Base-by-base conservation (phyloP, 2,113 vertebrate genomes). In the Apaloderma vittatum region DNA sequence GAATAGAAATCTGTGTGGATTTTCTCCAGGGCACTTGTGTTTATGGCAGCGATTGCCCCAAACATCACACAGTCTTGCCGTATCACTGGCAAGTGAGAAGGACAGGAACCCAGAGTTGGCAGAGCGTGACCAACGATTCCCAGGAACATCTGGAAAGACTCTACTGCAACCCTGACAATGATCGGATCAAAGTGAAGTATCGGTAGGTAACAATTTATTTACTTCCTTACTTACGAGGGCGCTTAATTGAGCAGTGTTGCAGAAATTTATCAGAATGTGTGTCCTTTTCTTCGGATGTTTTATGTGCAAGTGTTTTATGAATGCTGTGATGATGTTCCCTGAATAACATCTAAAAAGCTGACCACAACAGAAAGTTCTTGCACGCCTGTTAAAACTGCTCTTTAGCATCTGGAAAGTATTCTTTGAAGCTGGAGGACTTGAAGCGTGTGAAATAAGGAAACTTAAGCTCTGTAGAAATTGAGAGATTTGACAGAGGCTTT, bases 71-170 rank as follows among this genome's bases (percentile, higher is more conserved):
- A 0, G 98, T 99, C 57, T 96, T 99, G 84, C 99, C 99, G 7
- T 99, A 99, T 92, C 99, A 99, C 96, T 99, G 99, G 99, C 99
- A 99, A 96, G 98, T 99, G 98, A 99, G 98, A 97, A 98, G 98
- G 94, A 99, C 98, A 92, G 97, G 98, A 45, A 98, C 97, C 36
- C 98, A 99, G 68, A 97, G 96, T 11, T 99, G 99, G 99, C 99
- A 99, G 91, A 99, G 99, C 84, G 97, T 99, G 84, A 98, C 98
- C 61, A 99, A 99, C 66, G 99, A 99, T 88, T 99, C 99, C 73
- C 99, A 99, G 98, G 99, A 99, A 96, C 99, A 99, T 96, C 98
- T 99, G 98, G 99, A 99, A 97, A 99, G 99, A 96, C 99, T 99
- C 71, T 99, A 99, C 97, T 99, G 99, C 98, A 99, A 99, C 97